phyloP scores from a whole-genome alignment of 1,140 invertebrate species.

The Idris sp. region DNA sequence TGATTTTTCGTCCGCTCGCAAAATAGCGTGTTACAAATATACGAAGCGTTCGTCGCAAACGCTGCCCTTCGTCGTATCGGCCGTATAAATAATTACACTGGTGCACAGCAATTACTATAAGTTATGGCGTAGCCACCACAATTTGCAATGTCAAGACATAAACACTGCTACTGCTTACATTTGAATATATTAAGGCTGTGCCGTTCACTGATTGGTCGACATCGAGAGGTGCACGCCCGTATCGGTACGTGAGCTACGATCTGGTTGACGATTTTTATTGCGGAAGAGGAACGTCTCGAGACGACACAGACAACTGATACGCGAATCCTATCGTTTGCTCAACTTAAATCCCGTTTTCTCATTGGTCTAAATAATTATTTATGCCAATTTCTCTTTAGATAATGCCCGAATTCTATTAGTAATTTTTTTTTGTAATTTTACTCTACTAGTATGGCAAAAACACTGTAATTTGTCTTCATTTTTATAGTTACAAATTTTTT shows the following conservation, averaged over 20 bases:
- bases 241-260: constrained; percentile 75
- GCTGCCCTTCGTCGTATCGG: constrained; percentile 71
- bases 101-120: constrained; percentile 78
- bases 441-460: too few relatives aligned
- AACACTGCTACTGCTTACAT: constrained; percentile 79
- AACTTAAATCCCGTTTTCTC: constrained; percentile 64
- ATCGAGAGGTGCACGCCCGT: constrained; percentile 64
- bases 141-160: constrained; percentile 80
- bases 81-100: constrained; percentile 78
- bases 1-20: too few relatives aligned
- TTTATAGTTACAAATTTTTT: too few relatives aligned
- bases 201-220: constrained; percentile 71
- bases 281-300: constrained; percentile 60
- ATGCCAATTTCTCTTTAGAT: too few relatives aligned
- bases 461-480: too few relatives aligned
- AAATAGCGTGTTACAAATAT: constrained; percentile 57
- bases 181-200: constrained; percentile 77
- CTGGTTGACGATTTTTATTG: constrained; percentile 77
- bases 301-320: constrained; percentile 42
- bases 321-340: constrained; percentile 55
- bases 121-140: constrained; percentile 78
- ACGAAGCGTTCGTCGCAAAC: constrained; percentile 33
- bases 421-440: too few relatives aligned
- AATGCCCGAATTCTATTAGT: too few relatives aligned
- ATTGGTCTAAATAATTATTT: constrained; percentile 63